These are phyloP conservation scores for Cantharis rustica DNA, from an alignment of 2,888 invertebrate genomes.

Conservation along the genomic window DNA sequence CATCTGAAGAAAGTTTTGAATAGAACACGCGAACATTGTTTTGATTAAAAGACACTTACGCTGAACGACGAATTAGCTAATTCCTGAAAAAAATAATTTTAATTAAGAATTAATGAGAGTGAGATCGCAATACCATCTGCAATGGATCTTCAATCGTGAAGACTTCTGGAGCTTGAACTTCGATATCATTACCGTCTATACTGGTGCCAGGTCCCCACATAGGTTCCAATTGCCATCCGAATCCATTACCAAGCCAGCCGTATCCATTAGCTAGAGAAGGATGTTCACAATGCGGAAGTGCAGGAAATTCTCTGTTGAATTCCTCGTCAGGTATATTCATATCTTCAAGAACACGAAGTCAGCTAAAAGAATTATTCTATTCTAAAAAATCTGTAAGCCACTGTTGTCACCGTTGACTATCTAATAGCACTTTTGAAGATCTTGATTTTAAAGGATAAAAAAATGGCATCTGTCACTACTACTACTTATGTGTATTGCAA, in stretches of 20 bases:
- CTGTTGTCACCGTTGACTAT: too few relatives aligned
- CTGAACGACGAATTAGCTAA: neutral
- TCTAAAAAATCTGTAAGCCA: too few relatives aligned
- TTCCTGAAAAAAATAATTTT: neutral
- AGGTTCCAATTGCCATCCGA: neutral
- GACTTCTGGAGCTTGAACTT: neutral
- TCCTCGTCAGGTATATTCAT: neutral
- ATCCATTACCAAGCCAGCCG: neutral
- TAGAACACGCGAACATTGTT: too few relatives aligned
- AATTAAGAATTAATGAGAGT: too few relatives aligned
- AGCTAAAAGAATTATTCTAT: too few relatives aligned
- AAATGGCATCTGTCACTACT: too few relatives aligned
- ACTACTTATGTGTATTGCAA: too few relatives aligned
- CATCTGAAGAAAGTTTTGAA: slow-evolving; percentile 61
- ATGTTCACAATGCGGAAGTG: neutral
- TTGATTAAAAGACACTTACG: too few relatives aligned
- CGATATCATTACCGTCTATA: neutral
- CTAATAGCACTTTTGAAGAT: too few relatives aligned
- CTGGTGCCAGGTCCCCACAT: neutral
- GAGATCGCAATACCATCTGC: neutral
- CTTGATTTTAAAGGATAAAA: too few relatives aligned
- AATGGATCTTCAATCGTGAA: neutral
- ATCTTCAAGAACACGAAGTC: too few relatives aligned
- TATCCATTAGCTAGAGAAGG: neutral
- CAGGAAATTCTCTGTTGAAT: neutral